Percentiles rank a stretch among this genome's conserved stretches.
Conservation (phyloP, 2,113 vertebrate species). For the Onychostruthus taczanowskii region DNA sequence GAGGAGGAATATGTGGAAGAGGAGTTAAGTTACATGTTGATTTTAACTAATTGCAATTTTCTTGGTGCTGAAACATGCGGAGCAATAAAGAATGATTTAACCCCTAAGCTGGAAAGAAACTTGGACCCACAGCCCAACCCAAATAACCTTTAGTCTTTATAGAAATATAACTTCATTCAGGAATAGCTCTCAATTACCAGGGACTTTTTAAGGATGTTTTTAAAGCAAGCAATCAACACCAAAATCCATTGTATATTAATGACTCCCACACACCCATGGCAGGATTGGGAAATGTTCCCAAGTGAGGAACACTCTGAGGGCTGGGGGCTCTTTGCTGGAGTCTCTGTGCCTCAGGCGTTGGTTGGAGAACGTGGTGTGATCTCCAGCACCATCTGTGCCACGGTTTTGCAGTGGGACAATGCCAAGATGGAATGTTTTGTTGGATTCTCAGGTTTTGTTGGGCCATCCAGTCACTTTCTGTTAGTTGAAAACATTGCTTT, state of each 20-base stretch:
- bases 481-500: not conserved
- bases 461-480: not conserved
- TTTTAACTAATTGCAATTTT: not conserved
- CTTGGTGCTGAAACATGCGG: not conserved
- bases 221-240: not conserved
- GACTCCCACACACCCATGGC: not conserved
- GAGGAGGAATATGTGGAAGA: not conserved
- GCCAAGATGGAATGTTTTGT: not conserved
- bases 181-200: not conserved
- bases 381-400: not conserved
- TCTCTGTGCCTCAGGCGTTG: not conserved
- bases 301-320: not conserved
- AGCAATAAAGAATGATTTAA: not conserved
- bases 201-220: not conserved
- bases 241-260: not conserved
- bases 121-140: not conserved
- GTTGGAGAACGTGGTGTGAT: not conserved
- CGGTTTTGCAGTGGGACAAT: not conserved
- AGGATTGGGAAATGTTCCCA: not conserved
- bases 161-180: not conserved
- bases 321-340: not conserved
- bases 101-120: not conserved
- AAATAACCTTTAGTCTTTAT: not conserved
- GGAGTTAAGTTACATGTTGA: not conserved
- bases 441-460: not conserved